Percentiles rank a stretch among this genome's conserved stretches.
These are phyloP conservation scores for Rugalucina vietnamica DNA, from an alignment of 2,888 invertebrate species.

Conservation along the genomic window DNA sequence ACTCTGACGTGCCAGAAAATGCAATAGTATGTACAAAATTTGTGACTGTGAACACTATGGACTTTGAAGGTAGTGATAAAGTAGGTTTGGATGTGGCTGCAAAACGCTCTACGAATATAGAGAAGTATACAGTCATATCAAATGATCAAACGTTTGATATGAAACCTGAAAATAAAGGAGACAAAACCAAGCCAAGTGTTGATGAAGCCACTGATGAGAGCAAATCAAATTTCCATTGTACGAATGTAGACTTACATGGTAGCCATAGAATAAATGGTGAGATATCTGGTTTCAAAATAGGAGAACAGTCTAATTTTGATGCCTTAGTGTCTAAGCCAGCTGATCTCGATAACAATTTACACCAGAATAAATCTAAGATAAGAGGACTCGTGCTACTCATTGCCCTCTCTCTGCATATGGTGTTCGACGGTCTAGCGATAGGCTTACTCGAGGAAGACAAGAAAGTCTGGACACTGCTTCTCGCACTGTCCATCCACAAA, in stretches of 20 bases:
- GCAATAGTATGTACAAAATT: not conserved
- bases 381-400: no score
- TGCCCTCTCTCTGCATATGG: no score
- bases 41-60: not conserved
- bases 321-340: not conserved
- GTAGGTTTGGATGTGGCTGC: not conserved
- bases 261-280: not conserved
- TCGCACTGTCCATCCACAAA: slow-evolving; percentile 86
- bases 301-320: not conserved
- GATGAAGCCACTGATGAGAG: not conserved
- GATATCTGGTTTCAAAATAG: no score
- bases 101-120: not conserved
- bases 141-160: no score
- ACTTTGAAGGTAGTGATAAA: not conserved
- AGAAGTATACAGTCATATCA: no score
- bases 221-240: not conserved
- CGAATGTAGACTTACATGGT: not conserved
- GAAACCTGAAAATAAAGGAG: no score
- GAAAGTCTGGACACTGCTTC: slow-evolving; percentile 76
- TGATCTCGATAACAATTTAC: no score
- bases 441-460: slow-evolving; percentile 83
- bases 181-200: no score
- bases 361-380: not conserved
- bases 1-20: not conserved
- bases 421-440: slow-evolving; percentile 87